A percentile compares a stretch with the other conserved stretches of the same genome.
phyloP scores from a whole-genome alignment of 1,140 invertebrate species.

The Megalonaias nervosa region DNA sequence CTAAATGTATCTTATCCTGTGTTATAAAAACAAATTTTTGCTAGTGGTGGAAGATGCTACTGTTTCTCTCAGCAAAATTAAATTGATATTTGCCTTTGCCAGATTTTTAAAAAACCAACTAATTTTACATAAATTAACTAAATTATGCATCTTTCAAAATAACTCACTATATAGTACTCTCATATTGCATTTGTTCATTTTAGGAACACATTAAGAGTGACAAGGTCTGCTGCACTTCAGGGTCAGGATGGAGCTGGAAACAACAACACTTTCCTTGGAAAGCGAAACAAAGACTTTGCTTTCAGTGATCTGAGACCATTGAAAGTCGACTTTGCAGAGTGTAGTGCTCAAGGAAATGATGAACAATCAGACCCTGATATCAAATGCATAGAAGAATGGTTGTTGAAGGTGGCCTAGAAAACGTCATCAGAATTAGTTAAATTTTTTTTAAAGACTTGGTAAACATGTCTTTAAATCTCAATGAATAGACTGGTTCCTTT shows the following conservation, averaged over 20 bases:
- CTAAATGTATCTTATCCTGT: no score
- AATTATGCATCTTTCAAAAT: no score
- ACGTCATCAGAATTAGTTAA: no score
- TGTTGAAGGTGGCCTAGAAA: conserved; percentile 75
- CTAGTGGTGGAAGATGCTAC: no score
- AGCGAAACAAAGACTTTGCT: conserved; percentile 85
- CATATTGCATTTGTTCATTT: background rate
- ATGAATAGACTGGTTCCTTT: no score
- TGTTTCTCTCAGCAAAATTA: no score
- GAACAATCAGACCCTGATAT: conserved; percentile 73
- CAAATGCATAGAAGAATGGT: conserved; percentile 77
- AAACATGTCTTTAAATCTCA: no score
- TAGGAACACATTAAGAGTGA: conserved; percentile 84
- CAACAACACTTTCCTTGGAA: conserved; percentile 78
- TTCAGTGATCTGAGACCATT: conserved; percentile 80
- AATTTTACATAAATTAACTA: no score
- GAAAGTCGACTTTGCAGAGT: conserved; percentile 83
- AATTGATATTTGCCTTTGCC: no score
- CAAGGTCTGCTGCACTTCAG: conserved; percentile 83
- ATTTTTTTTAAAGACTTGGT: no score
- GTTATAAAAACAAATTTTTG: no score
- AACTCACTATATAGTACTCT: background rate
- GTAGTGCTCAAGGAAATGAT: conserved; percentile 75
- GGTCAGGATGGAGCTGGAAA: conserved; percentile 77
- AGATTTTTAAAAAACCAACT: no score